A percentile compares a stretch with the other conserved stretches of the same genome.
These are phyloP conservation scores for Nemurella pictetii DNA, from an alignment of 2,888 invertebrate genomes.

Conservation along the genomic window DNA sequence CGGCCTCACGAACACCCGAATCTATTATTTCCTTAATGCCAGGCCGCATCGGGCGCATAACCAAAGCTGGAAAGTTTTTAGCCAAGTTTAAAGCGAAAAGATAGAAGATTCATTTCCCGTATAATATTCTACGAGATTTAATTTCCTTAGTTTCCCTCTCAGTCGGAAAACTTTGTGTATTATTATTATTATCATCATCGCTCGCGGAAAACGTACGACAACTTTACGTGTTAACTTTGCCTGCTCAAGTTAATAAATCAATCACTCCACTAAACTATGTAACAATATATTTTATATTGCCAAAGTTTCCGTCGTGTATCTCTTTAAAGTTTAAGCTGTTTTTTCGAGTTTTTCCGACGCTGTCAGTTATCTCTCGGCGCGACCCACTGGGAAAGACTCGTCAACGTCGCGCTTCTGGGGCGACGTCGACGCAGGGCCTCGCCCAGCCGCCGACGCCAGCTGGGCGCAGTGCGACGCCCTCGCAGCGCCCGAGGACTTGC, in stretches of 20 bases:
- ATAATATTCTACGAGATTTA: conserved; percentile 24
- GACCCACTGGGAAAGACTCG: too few species aligned
- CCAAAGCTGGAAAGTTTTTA: not conserved
- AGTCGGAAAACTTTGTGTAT: not conserved
- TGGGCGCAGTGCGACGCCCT: not conserved
- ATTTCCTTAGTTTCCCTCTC: conserved; percentile 16
- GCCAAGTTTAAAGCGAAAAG: conserved; percentile 22
- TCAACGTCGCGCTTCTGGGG: too few species aligned
- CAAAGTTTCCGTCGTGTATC: not conserved
- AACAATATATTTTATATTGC: conserved; percentile 10
- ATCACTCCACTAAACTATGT: conserved; percentile 4
- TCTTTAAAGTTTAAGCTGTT: not conserved
- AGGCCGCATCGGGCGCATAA: not conserved
- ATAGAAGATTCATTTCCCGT: conserved; percentile 21
- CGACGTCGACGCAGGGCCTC: not conserved
- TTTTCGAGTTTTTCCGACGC: not conserved
- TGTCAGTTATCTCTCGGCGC: not conserved
- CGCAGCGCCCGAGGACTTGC: not conserved
- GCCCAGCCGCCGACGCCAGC: not conserved
- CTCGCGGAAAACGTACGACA: conserved; percentile 2
- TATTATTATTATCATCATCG: conserved; percentile 21
- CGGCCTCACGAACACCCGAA: not conserved
- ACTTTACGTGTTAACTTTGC: conserved; percentile 13
- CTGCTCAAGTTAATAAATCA: conserved; percentile 20
- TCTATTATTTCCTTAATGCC: not conserved